Base-by-base conservation (phyloP, 2,888 invertebrate species). In the Drosophila robusta region DNA sequence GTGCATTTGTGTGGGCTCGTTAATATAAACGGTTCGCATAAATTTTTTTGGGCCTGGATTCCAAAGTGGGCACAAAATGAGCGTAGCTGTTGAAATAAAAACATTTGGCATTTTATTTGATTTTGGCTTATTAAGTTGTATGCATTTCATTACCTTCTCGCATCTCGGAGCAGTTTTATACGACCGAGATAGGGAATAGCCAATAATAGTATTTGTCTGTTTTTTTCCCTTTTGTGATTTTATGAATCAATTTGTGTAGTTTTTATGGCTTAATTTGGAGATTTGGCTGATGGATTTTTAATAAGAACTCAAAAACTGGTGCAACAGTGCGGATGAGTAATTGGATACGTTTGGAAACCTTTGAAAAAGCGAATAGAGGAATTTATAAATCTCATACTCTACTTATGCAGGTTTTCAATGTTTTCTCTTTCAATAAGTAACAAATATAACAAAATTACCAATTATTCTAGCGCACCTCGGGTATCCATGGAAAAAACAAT, bases 51-150 rank as follows among this genome's bases (percentile, higher is more conserved):
- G 45, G 51, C 57, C 57, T 63, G 46, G 45, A 29, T 44, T 63
- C 45, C 70, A 62, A 56, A 71, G 62, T 50, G 47, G 60, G 22
- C 58, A 39, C 73, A 57, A 77, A 81, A 78, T 74, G 76, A 83
- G 86, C 88, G 86, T 85, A 83, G 88, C 83, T 83, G 83, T 87
- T 82, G 83, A 83, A 83, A 83, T 83, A 83, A 83, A 83, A 83
- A 83, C 88, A 79, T 83, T 83, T 88, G 75, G 86, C 80, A 88
- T 87, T 83, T 86, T 77, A 88, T 83, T 87, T 77, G 83, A 85
- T 81, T 65, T 74, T 52, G 63, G 85, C 64, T 87, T 82, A 87
- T 87, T 82, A 81, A 87, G 82, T 82, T 82, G 82, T 82, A 81
- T 87, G 87, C 82, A 82, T 87, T 81, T 82, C 69, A 82, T 82